Conservation (phyloP, 2,888 invertebrate species). For the Heterodera filipjevi region DNA sequence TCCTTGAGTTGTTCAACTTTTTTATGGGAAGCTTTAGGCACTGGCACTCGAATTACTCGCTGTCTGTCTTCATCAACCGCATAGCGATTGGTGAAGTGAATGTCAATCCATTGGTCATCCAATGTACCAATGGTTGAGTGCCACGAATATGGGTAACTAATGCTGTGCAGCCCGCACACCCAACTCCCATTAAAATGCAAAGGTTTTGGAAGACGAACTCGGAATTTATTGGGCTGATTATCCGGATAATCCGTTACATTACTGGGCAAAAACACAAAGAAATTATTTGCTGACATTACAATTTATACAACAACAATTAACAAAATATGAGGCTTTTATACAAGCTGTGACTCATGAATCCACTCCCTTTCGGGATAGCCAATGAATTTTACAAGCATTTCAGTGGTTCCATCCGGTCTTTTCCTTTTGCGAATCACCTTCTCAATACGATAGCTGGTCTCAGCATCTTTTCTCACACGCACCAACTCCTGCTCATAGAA, state of each 20-base stretch:
- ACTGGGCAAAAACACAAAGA: slow-evolving; percentile 20
- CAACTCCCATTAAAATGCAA: slow-evolving; percentile 17
- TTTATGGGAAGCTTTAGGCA: slow-evolving; percentile 1
- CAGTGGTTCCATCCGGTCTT: background rate
- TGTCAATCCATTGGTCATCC: slow-evolving; percentile 18
- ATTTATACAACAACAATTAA: background rate
- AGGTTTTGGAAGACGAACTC: slow-evolving; percentile 24
- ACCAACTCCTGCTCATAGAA: slow-evolving; percentile 10
- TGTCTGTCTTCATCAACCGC: background rate
- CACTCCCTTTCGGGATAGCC: slow-evolving; percentile 17
- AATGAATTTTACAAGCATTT: slow-evolving; percentile 19
- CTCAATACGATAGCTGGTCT: slow-evolving; percentile 11
- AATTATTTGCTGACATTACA: background rate
- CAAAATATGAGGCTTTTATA: background rate
- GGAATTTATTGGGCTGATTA: slow-evolving; percentile 17
- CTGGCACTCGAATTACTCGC: background rate
- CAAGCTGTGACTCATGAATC: slow-evolving; percentile 12
- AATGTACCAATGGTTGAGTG: background rate
- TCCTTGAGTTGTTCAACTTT: slow-evolving; percentile 1
- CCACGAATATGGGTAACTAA: background rate
- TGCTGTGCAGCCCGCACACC: slow-evolving; percentile 25
- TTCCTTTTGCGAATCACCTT: background rate
- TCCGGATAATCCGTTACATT: slow-evolving; percentile 12
- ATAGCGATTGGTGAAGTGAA: slow-evolving; percentile 3
- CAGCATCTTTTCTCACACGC: background rate